Evolutionary conservation across 2,113 vertebrate genomes (phyloP).

Genomic region (Hypanus sabinus): DNA sequence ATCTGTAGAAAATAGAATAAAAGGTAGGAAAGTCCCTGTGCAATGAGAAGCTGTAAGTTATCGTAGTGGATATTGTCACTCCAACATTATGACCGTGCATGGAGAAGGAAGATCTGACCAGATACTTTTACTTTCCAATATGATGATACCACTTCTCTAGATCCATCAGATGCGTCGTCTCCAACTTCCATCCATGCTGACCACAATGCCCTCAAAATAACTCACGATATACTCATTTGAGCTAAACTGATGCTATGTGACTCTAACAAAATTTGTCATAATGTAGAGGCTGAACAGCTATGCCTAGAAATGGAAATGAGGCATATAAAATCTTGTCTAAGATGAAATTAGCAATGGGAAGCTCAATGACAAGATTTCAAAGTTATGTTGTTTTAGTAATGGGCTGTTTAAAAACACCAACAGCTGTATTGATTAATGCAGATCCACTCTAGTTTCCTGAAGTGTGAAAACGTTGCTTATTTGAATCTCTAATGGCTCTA

Average conservation of each 20-base stretch:
- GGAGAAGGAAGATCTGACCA: slow-evolving; percentile 5
- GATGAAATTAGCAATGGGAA: not conserved
- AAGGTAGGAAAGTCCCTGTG: not conserved
- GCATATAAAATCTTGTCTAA: not conserved
- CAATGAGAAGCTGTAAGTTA: not conserved
- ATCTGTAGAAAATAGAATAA: not conserved
- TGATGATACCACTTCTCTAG: slow-evolving; percentile 6
- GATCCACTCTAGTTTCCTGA: not conserved
- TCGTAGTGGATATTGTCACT: not conserved
- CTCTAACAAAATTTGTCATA: not conserved
- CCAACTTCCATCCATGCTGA: not conserved
- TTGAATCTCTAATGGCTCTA: not conserved
- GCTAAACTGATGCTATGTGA: not conserved
- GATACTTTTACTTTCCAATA: slow-evolving; percentile 29
- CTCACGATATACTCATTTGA: not conserved
- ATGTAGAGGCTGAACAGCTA: not conserved
- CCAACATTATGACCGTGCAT: not conserved
- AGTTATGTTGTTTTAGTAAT: not conserved
- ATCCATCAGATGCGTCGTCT: not conserved
- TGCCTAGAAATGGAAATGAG: not conserved
- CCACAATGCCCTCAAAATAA: slow-evolving; percentile 8
- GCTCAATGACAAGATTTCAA: not conserved
- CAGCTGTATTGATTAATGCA: not conserved
- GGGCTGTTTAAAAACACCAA: not conserved
- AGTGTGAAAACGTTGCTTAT: not conserved